Conservation (phyloP, 1,140 invertebrate genomes). For the Bombyx mandarina region DNA sequence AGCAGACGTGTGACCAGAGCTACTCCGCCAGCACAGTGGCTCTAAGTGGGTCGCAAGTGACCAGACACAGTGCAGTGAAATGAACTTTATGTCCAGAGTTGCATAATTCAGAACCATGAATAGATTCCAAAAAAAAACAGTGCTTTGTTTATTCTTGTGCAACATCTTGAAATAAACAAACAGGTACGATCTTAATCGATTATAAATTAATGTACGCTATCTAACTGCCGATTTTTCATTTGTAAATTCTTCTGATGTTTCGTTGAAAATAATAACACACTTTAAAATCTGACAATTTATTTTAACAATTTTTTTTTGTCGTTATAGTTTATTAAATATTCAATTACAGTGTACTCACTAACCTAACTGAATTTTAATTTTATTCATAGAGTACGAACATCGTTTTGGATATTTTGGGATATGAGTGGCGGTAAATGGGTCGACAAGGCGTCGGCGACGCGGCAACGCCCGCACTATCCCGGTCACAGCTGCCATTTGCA, state of each 20-base stretch:
- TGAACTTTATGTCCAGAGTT: constrained; percentile 16
- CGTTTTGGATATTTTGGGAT: constrained; percentile 64
- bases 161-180: too few relatives aligned
- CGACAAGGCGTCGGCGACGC: constrained; percentile 44
- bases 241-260: too few relatives aligned
- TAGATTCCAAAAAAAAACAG: too few relatives aligned
- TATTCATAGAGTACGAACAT: constrained; percentile 15
- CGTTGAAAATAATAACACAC: too few relatives aligned
- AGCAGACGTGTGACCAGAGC: constrained; percentile 15
- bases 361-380: constrained; percentile 2
- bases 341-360: not conserved
- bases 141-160: too few relatives aligned
- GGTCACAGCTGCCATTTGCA: constrained; percentile 53
- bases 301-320: too few relatives aligned
- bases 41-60: too few relatives aligned
- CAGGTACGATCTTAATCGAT: too few relatives aligned
- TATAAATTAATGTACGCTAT: too few relatives aligned
- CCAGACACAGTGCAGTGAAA: constrained; percentile 28
- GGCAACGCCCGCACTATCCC: constrained; percentile 60
- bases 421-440: constrained; percentile 60
- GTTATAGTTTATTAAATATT: not conserved
- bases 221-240: too few relatives aligned
- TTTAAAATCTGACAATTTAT: too few relatives aligned
- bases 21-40: too few relatives aligned
- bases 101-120: constrained; percentile 22